These are phyloP conservation scores for Triops cancriformis DNA, from an alignment of 1,140 invertebrate species.

Conservation along the genomic window DNA sequence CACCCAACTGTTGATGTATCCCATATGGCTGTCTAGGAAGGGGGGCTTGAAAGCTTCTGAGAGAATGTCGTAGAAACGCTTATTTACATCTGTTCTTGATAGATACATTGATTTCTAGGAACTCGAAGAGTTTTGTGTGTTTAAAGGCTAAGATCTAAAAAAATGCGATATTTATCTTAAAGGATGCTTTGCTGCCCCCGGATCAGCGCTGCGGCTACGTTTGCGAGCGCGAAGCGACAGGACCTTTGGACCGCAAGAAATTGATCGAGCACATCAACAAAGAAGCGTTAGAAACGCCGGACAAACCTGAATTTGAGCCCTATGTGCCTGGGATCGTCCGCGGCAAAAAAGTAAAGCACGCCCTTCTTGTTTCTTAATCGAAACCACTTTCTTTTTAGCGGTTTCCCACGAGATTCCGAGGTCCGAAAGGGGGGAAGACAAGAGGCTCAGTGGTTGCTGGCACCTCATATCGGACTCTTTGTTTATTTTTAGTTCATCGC, in stretches of 20 bases:
- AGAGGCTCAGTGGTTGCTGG: background rate
- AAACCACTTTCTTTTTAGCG: background rate
- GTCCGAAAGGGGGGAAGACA: too few species aligned
- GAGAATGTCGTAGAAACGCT: too few species aligned
- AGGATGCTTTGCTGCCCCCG: slow-evolving; percentile 95
- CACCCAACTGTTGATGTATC: too few species aligned
- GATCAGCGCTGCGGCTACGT: slow-evolving; percentile 91
- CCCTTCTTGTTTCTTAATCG: too few species aligned
- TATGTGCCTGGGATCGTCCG: slow-evolving; percentile 78
- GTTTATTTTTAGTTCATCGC: slow-evolving; percentile 62
- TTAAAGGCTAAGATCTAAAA: too few species aligned
- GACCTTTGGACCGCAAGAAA: slow-evolving; percentile 90
- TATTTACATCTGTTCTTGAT: too few species aligned
- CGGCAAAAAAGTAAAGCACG: slow-evolving; percentile 68
- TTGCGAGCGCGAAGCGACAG: slow-evolving; percentile 88
- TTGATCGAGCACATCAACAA: slow-evolving; percentile 96
- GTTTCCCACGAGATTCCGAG: too few species aligned
- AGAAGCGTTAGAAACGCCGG: slow-evolving; percentile 92
- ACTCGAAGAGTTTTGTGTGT: too few species aligned
- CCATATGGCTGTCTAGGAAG: too few species aligned
- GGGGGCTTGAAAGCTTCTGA: too few species aligned
- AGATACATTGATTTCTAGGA: too few species aligned
- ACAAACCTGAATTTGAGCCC: slow-evolving; percentile 90
- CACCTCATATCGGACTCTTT: background rate
- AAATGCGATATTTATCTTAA: slow-evolving; percentile 34